Base-by-base conservation (phyloP, 2,888 invertebrate species). In the Deilephila porcellus region DNA sequence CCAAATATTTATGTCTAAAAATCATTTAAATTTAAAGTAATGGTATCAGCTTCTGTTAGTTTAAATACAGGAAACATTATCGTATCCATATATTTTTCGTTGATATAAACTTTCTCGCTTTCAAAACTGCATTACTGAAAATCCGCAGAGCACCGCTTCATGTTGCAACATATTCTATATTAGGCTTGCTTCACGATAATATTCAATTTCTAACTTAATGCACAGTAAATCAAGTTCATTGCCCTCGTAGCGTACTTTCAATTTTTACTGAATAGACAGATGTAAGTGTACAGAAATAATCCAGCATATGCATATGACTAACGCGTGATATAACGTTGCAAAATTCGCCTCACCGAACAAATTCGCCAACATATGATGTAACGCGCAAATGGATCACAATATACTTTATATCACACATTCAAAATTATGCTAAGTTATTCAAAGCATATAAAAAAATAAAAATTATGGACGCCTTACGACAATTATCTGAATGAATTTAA, bases 391-490 rank as follows among this genome's bases (percentile, higher is more conserved):
- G 52, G 52, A 67, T 67, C 67, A 67, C 45, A 25, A 29, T 1
- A 29, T 52, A 67, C 67, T 67, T 52, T 52, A 52, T 67, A 67
- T 25, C 45, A 25, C 14, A 63, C 63, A 52, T 67, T 76, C 74
- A 71, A 64, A 45, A 53, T 29, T 37, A 64, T 67, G 52, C 45
- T 67, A 52, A 67, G 45, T 52, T 67, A 67, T 52, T 52, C 67
- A 52, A 20, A 20, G 14, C 4, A 56, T 70, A 45, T 67, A n/a
- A 52, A 45, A 25, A 25, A 25, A 25, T 25, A 25, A 25, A 25
- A 25, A 25, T 25, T 6, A 45, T 25, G 17, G 17, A 25, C 20
- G 52, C 67, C 52, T 25, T 6, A 4, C 20, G 25, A 67, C 17
- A 17, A 60, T 17, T 32, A 34, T 11, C 67, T n/a, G 14, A 25